Percentiles rank a stretch among this genome's conserved stretches.
phyloP scores from a whole-genome alignment of 2,113 vertebrate genomes.

The Turdus rufiventris region DNA sequence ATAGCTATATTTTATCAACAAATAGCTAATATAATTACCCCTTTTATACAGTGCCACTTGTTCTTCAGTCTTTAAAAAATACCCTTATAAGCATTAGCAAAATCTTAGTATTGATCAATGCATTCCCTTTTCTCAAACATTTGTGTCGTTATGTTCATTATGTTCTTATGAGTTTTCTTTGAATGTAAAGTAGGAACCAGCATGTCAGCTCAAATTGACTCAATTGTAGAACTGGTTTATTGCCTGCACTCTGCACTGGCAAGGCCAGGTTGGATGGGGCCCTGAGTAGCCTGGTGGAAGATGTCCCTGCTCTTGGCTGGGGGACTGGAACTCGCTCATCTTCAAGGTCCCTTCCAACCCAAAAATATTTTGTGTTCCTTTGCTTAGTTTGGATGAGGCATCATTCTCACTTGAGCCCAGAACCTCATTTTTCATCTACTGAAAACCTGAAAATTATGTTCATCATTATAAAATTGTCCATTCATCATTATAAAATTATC shows the following conservation, averaged over 20 bases:
- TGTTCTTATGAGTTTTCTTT: neutral
- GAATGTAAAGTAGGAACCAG: neutral
- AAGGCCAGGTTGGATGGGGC: neutral
- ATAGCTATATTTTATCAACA: neutral
- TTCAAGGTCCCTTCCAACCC: no score
- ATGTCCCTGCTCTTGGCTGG: neutral
- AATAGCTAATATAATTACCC: neutral
- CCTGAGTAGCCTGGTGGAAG: neutral
- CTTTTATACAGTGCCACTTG: neutral
- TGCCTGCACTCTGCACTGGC: neutral
- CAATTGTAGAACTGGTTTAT: neutral
- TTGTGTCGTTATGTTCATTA: neutral
- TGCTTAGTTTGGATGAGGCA: neutral
- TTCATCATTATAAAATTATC: neutral
- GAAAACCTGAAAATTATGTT: neutral
- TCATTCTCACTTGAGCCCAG: neutral
- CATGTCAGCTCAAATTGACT: neutral
- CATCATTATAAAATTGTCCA: neutral
- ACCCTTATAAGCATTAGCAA: neutral
- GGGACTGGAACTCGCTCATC: fast-evolving
- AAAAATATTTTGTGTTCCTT: neutral
- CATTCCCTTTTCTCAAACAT: neutral
- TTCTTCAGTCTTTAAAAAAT: neutral
- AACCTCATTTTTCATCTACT: neutral
- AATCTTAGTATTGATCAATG: neutral